phyloP scores from a whole-genome alignment of 2,113 vertebrate species.

The Hydropotes inermis region DNA sequence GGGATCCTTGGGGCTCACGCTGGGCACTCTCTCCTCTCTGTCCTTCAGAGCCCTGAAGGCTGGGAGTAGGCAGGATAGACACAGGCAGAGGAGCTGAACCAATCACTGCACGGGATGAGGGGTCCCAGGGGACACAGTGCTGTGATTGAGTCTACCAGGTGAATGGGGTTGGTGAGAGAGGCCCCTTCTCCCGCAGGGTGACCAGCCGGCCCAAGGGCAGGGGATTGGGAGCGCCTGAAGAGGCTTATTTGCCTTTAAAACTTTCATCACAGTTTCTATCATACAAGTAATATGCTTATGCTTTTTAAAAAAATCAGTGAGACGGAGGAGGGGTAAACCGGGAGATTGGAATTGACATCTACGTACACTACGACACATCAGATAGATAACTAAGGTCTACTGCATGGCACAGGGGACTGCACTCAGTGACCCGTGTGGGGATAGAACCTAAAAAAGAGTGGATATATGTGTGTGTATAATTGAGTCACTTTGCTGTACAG shows the following conservation, averaged over 20 bases:
- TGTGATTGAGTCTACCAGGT: not conserved
- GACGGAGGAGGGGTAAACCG: not conserved
- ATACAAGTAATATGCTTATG: not conserved
- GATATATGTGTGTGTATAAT: not conserved
- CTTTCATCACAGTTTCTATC: not conserved
- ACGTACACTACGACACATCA: rapidly evolving
- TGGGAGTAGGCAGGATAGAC: not conserved
- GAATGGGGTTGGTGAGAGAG: not conserved
- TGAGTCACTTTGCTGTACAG: not conserved
- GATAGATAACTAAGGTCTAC: not conserved
- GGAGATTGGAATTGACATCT: not conserved
- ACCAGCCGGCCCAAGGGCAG: rapidly evolving
- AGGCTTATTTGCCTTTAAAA: not conserved
- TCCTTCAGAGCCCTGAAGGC: too few relatives aligned
- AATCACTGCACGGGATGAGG: rapidly evolving
- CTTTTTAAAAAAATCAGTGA: not conserved
- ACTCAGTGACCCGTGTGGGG: rapidly evolving
- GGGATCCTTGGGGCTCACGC: not conserved
- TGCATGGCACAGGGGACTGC: rapidly evolving
- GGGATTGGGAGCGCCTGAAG: rapidly evolving
- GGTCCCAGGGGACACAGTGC: too few relatives aligned
- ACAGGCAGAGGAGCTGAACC: not conserved
- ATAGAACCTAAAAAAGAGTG: not conserved
- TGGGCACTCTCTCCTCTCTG: not conserved
- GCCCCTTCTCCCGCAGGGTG: not conserved